Conservation (phyloP, 2,113 vertebrate genomes). For the Campylomormyrus numenius region DNA sequence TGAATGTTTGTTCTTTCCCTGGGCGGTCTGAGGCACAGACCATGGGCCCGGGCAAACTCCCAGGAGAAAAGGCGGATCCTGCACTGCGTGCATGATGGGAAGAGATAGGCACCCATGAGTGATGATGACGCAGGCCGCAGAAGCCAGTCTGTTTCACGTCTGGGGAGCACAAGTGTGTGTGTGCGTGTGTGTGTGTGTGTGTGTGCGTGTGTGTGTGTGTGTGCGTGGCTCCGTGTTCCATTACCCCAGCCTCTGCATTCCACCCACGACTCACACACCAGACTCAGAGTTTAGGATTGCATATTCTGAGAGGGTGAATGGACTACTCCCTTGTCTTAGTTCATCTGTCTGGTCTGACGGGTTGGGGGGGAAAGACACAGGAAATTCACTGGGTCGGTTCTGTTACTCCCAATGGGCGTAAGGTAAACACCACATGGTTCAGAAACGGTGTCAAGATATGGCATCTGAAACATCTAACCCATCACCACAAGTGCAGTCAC, state of each 20-base stretch:
- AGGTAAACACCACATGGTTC: neutral
- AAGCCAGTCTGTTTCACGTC: slow-evolving; percentile 33
- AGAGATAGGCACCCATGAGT: slow-evolving; percentile 18
- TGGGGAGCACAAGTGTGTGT: neutral
- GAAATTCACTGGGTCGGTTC: neutral
- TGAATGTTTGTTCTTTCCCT: neutral
- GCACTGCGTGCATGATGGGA: neutral
- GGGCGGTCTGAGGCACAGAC: slow-evolving; percentile 7
- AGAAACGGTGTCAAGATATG: neutral
- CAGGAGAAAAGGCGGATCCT: neutral
- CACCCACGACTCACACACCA: neutral
- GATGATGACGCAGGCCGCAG: slow-evolving; percentile 17
- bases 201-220: neutral
- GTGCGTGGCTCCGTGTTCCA: slow-evolving; percentile 33
- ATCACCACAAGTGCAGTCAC: neutral
- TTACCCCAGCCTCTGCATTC: neutral
- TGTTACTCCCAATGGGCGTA: no score
- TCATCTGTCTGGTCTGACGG: neutral
- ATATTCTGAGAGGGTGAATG: slow-evolving; percentile 33
- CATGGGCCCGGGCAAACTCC: neutral
- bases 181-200: slow-evolving; percentile 23
- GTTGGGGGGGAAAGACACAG: neutral
- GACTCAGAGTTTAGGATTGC: slow-evolving; percentile 21
- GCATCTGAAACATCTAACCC: neutral
- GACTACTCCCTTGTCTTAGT: slow-evolving; percentile 16